Conservation (phyloP, 1,140 invertebrate genomes). For the Meloidogyne hapla region DNA sequence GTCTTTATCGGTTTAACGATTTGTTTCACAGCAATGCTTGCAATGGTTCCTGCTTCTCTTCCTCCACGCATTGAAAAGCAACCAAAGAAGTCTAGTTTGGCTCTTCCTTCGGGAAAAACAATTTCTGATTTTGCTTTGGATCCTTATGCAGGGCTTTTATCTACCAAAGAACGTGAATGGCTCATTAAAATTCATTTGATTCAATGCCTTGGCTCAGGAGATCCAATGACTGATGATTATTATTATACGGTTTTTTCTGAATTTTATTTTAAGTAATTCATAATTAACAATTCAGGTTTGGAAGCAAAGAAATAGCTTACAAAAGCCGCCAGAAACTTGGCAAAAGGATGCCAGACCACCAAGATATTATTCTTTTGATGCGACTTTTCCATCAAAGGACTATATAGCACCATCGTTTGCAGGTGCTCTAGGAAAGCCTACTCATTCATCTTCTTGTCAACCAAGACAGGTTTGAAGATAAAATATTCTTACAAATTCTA, state of each 20-base stretch:
- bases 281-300: constrained; percentile 48
- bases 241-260: constrained; percentile 55
- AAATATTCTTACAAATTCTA: too few relatives aligned
- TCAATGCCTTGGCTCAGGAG: constrained; percentile 56
- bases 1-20: too few relatives aligned
- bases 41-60: constrained; percentile 16
- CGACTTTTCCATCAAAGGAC: constrained; percentile 43
- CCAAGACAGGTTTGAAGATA: constrained; percentile 48
- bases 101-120: constrained; percentile 48
- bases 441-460: constrained; percentile 42
- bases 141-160: constrained; percentile 63
- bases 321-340: constrained; percentile 47
- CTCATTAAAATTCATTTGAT: constrained; percentile 62
- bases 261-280: constrained; percentile 18
- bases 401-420: constrained; percentile 49
- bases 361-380: constrained; percentile 53
- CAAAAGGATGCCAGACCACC: constrained; percentile 34
- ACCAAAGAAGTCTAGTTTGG: neutral
- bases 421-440: constrained; percentile 52
- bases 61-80: constrained; percentile 16
- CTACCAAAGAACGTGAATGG: constrained; percentile 62
- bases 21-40: neutral
- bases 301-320: constrained; percentile 49
- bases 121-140: constrained; percentile 61
- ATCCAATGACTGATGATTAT: constrained; percentile 60